These are phyloP conservation scores for Coelopa pilipes DNA, from an alignment of 2,888 invertebrate genomes.

Conservation along the genomic window DNA sequence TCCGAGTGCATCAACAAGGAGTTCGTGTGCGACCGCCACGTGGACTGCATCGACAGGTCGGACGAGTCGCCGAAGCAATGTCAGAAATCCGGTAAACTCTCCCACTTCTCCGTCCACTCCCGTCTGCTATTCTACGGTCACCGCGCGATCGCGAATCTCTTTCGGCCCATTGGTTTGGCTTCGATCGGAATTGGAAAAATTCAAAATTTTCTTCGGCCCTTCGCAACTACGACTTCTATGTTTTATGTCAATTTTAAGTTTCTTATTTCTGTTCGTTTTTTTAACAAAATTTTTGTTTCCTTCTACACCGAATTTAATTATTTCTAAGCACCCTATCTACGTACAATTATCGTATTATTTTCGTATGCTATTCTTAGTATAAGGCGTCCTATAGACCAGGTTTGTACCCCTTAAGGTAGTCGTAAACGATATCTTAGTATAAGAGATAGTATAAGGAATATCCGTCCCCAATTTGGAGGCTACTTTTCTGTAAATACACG, in stretches of 20 bases:
- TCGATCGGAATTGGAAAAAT: neutral
- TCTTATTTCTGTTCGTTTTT: too few species aligned
- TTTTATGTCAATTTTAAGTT: too few species aligned
- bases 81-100: conserved; percentile 57
- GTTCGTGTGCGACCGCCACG: conserved; percentile 70
- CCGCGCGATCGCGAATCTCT: neutral
- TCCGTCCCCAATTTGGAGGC: neutral
- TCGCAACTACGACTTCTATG: neutral
- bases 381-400: neutral
- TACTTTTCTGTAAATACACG: too few species aligned
- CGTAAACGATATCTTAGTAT: neutral
- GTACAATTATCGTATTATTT: too few species aligned
- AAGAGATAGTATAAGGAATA: neutral
- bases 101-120: too few species aligned
- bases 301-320: too few species aligned
- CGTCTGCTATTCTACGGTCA: too few species aligned
- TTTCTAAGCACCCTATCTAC: too few species aligned
- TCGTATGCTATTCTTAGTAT: neutral
- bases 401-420: neutral
- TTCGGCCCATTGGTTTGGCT: neutral
- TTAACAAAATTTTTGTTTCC: too few species aligned
- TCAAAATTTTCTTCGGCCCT: neutral
- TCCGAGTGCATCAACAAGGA: conserved; percentile 72
- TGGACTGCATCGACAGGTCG: conserved; percentile 72
- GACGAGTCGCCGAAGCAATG: conserved; percentile 69